Conservation (phyloP, 2,113 vertebrate species). For the Calidris pugnax region DNA sequence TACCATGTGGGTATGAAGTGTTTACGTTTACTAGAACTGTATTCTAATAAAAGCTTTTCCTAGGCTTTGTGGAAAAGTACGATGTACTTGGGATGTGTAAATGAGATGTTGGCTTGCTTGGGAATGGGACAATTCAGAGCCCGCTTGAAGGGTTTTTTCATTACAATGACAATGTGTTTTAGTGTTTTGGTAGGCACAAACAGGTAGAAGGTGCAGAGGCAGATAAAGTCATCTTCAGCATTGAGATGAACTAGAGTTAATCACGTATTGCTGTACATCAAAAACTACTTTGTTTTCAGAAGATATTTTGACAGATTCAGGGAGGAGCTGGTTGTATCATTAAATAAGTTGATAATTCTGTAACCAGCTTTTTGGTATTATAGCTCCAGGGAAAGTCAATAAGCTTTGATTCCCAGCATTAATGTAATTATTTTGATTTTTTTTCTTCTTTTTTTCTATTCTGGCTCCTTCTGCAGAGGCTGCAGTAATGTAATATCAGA, state of each 20-base stretch:
- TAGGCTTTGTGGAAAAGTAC: background rate
- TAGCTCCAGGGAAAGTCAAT: conserved; percentile 82
- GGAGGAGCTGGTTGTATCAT: conserved; percentile 65
- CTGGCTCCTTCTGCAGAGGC: conserved; percentile 66
- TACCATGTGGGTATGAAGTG: background rate
- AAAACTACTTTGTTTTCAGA: conserved; percentile 68
- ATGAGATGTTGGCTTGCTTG: background rate
- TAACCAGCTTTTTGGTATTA: conserved; percentile 74
- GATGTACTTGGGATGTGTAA: background rate
- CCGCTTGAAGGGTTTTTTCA: background rate
- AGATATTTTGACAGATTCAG: conserved; percentile 66
- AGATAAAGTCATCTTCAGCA: background rate
- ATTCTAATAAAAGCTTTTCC: background rate
- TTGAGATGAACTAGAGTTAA: conserved; percentile 15
- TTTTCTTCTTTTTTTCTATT: conserved; percentile 21
- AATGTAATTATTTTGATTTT: conserved; percentile 80
- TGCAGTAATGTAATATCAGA: conserved; percentile 77
- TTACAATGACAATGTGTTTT: background rate
- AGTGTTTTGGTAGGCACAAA: conserved; percentile 4
- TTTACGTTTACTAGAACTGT: background rate
- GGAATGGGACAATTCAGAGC: background rate
- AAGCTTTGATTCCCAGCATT: conserved; percentile 81
- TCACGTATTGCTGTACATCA: conserved; percentile 30
- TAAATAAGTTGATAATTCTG: conserved; percentile 76
- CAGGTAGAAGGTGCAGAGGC: background rate